These are phyloP conservation scores for Bombus pyrosoma DNA, from an alignment of 1,140 invertebrate species.

Conservation along the genomic window DNA sequence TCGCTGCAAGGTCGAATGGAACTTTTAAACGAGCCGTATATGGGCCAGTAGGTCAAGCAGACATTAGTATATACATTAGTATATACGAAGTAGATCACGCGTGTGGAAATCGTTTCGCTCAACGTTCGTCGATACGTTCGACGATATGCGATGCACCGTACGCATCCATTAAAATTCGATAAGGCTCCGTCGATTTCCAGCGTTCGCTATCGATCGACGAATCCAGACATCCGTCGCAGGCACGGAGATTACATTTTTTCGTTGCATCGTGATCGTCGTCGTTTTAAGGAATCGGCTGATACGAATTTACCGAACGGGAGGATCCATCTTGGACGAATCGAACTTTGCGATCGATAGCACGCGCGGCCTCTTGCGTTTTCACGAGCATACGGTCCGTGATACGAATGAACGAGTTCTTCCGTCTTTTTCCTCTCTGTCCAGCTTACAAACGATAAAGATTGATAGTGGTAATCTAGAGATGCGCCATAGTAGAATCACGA, in stretches of 20 bases:
- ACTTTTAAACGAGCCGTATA: constrained; percentile 43
- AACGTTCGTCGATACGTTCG: background rate
- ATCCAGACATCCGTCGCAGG: background rate
- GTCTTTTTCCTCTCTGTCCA: no score
- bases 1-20: constrained; percentile 51
- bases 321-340: background rate
- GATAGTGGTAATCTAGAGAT: constrained; percentile 25
- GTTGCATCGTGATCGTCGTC: background rate
- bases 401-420: constrained; percentile 6
- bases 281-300: background rate
- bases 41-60: constrained; percentile 53
- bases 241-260: constrained; percentile 5
- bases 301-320: background rate
- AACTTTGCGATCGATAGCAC: background rate
- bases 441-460: constrained; percentile 39
- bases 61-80: constrained; percentile 28
- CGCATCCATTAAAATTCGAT: constrained; percentile 17
- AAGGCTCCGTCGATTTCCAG: constrained; percentile 8
- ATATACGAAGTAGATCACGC: constrained; percentile 32
- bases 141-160: no score
- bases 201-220: constrained; percentile 3
- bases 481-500: constrained; percentile 30
- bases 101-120: constrained; percentile 29
- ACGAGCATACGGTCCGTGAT: background rate
- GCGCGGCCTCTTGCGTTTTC: background rate